Evolutionary conservation across 2,888 invertebrate species (phyloP), one percentile per base, ranked within the genome.

Genomic region (Brenthis ino): DNA sequence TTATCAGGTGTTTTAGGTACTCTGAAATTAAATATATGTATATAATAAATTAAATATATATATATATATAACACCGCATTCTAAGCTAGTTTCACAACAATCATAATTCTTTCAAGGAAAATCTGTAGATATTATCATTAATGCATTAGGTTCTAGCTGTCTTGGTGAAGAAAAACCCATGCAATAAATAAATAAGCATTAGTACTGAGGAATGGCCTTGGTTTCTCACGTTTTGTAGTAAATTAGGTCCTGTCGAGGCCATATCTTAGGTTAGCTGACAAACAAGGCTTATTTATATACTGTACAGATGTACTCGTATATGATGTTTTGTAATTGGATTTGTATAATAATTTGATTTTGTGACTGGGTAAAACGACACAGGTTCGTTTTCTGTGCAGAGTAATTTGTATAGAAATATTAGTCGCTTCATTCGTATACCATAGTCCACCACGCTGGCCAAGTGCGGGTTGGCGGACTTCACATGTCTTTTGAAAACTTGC

Each of bases 201-300:
- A 43, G 37, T 48, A 37, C 13, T 47, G 48, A 24, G 51, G 43
- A 57, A 28, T 47, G 28, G 13, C 54, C 58, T 66, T 47, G 24
- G 28, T 13, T 58, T 37, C 66, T 55, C 66, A 66, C 66, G 66
- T 60, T 60, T 55, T 43, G 20, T 14, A 61, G 51, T 55, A 54
- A 60, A 54, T 55, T 48, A 55, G 66, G 51, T 65, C 51, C 57
- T 43, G 58, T 48, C 60, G 55, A 66, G 66, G 66, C 55, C 28
- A 66, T 43, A 16, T n/a, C 61, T 60, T n/a, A 60, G 48, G 33
- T 61, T 33, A 37, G 55, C 58, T 60, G 60, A 60, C 60, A 28
- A 28, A 24, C 16, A 51, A 51, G 51, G 37, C 33, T 50, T 50
- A 33, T 3, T 51, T 33, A 28, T n/a, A 51, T 16, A 61, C 16